Base-by-base conservation (phyloP, 2,888 invertebrate species). In the Neoaliturus tenellus region DNA sequence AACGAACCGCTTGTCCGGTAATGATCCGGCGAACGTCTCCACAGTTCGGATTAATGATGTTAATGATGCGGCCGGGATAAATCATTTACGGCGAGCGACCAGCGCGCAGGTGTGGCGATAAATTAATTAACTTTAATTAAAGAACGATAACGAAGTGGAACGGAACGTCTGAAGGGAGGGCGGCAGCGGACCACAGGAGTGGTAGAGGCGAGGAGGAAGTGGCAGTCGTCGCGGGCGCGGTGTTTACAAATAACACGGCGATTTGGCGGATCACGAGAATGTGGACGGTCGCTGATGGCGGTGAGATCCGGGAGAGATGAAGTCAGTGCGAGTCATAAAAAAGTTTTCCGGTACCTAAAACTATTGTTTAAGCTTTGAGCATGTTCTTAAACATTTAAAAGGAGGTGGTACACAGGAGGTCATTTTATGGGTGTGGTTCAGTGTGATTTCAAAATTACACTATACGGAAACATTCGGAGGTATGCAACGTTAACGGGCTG, bases 1-100 rank as follows among this genome's bases (percentile, higher is more conserved):
- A 62, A 62, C 62, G 62, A 62, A 62, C 31, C 62, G 62, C 12
- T 62, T 62, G 62, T 62, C 62, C 62, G 28, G 17, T 62, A 62
- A 62, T 62, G 62, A 62, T 62, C 25, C 62, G 3, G 4, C n/a
- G 14, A 31, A 62, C 62, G 62, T 62, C 62, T 62, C 17, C 31
- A 62, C 51, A 20, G 51, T 2, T 31, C 20, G 28, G 62, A 55
- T 55, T 62, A 62, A 62, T 62, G 62, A 62, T 28, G 62, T 55
- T 62, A 62, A 62, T 62, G 62, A 62, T 28, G 62, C 20, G 31
- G 62, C 28, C 12, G 12, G 31, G 62, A 62, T 62, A 62, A 62
- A 62, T 62, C 62, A 62, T 62, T 62, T 14, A 62, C 62, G 62
- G 28, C 25, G 25, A 28, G 62, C 62, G 62, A 62, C 28, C 62